phyloP scores from a whole-genome alignment of 30 jellyfish, hydroid and myxozoan genomes.

The Calvadosia cruxmelitensis region DNA sequence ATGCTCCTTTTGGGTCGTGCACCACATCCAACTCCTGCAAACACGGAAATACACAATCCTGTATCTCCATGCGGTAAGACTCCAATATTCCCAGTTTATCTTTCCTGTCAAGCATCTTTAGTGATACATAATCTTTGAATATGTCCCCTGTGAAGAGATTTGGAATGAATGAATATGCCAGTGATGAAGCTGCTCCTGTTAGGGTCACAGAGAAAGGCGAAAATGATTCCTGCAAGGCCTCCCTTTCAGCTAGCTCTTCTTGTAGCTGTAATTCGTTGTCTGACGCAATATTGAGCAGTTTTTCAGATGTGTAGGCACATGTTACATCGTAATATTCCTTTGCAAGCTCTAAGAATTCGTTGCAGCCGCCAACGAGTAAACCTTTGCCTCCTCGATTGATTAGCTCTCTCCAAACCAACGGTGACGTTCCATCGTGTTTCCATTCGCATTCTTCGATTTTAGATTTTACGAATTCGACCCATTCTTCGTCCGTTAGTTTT shows the following conservation, averaged over 20 bases:
- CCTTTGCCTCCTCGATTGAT: conserved; percentile 95
- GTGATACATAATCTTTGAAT: conserved; percentile 23
- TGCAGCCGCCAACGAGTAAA: conserved; percentile 74
- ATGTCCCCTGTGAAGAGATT: conserved; percentile 15
- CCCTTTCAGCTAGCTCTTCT: conserved; percentile 20
- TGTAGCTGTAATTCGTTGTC: conserved; percentile 48
- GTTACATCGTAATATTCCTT: conserved; percentile 68
- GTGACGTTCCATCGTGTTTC: conserved; percentile 53
- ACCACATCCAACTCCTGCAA: conserved; percentile 26
- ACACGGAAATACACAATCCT: conserved; percentile 68
- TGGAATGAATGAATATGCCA: conserved; percentile 30
- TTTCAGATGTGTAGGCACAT: conserved; percentile 48
- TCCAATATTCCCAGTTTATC: conserved; percentile 22
- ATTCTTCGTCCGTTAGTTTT: conserved; percentile 52
- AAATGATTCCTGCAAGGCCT: conserved; percentile 9
- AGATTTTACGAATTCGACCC: conserved; percentile 65
- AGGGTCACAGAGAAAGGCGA: conserved; percentile 44
- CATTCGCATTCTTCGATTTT: conserved; percentile 56
- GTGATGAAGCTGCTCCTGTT: conserved; percentile 41
- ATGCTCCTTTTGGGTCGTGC: conserved; percentile 35
- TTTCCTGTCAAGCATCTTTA: conserved; percentile 34
- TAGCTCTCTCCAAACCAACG: conserved; percentile 82
- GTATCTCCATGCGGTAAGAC: conserved; percentile 64
- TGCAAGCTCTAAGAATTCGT: conserved; percentile 80
- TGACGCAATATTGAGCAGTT: conserved; percentile 39